Evolutionary conservation across 2,797 vertebrate species (phyloP).

Genomic region (Fistularia tabacaria): DNA sequence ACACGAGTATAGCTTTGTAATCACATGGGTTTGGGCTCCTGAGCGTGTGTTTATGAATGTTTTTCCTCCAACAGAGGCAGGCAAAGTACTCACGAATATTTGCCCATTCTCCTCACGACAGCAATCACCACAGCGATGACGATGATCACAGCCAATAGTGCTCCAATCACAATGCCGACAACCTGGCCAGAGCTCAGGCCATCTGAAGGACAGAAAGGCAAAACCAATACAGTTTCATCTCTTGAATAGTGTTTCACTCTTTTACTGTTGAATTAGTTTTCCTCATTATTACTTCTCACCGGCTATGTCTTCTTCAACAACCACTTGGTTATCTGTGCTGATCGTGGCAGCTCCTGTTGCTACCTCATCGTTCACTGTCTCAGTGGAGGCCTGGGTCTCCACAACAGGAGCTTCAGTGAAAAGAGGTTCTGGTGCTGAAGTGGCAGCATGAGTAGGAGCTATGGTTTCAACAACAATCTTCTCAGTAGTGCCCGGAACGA

Average conservation of each 20-base stretch:
- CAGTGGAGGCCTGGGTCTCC: background rate
- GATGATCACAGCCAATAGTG: conserved; percentile 65
- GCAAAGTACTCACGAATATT: conserved; percentile 76
- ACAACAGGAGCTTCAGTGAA: background rate
- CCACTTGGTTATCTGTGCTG: rapidly evolving
- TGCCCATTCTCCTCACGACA: conserved; percentile 75
- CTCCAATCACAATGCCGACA: conserved; percentile 73
- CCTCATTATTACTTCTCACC: conserved; percentile 33
- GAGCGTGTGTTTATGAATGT: background rate
- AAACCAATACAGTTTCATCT: background rate
- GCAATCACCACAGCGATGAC: conserved; percentile 65
- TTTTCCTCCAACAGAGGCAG: background rate
- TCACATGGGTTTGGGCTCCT: no score
- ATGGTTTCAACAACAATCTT: background rate
- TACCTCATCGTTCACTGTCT: rapidly evolving
- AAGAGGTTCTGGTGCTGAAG: background rate
- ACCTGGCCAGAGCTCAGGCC: conserved; percentile 65
- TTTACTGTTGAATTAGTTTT: background rate
- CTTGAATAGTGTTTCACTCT: background rate
- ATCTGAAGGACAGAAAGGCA: conserved; percentile 27
- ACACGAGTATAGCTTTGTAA: conserved; percentile 4
- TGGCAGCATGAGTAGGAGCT: background rate
- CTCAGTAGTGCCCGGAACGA: rapidly evolving
- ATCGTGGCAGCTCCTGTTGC: rapidly evolving
- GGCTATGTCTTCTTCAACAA: conserved; percentile 13